Conservation (phyloP, 2,888 invertebrate genomes). For the Euplagia quadripunctaria region DNA sequence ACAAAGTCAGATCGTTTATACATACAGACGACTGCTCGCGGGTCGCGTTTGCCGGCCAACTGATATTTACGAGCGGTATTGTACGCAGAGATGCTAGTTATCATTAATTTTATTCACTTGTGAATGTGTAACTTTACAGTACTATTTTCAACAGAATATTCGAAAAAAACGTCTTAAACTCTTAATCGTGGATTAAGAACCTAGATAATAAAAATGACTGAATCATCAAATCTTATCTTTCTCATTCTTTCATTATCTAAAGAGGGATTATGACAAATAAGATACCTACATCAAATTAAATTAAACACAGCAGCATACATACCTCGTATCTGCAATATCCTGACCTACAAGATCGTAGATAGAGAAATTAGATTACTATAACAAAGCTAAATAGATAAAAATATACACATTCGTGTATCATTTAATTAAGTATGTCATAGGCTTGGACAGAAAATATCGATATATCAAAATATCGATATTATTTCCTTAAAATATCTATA, state of each 20-base stretch:
- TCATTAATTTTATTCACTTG: constrained; percentile 45
- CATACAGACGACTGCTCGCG: constrained; percentile 29
- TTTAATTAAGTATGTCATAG: too few relatives aligned
- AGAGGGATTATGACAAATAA: not conserved
- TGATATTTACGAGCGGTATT: not conserved
- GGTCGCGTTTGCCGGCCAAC: constrained; percentile 23
- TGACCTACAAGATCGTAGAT: not conserved
- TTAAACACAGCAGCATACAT: not conserved
- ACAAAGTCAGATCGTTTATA: not conserved
- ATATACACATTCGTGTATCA: too few relatives aligned
- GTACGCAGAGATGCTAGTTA: constrained; percentile 22
- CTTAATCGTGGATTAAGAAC: not conserved
- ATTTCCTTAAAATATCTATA: too few relatives aligned
- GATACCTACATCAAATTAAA: not conserved
- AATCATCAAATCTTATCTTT: not conserved
- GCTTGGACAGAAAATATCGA: too few relatives aligned
- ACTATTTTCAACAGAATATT: not conserved
- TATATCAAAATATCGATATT: too few relatives aligned
- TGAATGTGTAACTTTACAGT: constrained; percentile 11
- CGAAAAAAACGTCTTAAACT: not conserved
- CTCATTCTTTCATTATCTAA: not conserved
- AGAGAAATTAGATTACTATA: too few relatives aligned
- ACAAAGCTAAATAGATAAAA: too few relatives aligned
- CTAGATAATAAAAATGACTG: not conserved
- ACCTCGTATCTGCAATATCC: not conserved